Conservation (phyloP, 2,113 vertebrate genomes). For the Thunnus thynnus region DNA sequence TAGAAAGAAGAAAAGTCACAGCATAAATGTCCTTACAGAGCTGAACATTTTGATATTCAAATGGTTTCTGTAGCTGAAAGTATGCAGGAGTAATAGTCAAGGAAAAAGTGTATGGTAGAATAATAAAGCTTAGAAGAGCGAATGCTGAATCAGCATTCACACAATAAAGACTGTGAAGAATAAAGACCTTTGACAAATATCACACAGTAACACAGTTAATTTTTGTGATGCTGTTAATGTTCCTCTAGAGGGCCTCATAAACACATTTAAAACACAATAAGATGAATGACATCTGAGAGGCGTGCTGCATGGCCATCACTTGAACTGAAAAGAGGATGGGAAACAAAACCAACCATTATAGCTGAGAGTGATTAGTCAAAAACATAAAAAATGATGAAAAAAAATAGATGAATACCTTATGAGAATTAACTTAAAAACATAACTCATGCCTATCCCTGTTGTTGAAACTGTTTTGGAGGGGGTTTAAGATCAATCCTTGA, state of each 20-base stretch:
- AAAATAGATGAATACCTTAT: neutral
- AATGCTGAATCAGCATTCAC: neutral
- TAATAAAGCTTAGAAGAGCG: too few species aligned
- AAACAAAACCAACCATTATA: neutral
- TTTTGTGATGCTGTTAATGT: constrained; percentile 35
- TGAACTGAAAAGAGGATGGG: neutral
- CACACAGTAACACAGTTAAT: neutral
- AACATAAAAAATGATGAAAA: neutral
- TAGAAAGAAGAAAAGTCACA: too few species aligned
- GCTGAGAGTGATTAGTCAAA: neutral
- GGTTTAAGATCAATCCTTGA: neutral
- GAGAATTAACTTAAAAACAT: neutral
- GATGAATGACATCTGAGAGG: neutral
- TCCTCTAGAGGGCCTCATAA: constrained; percentile 71
- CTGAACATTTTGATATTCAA: too few species aligned
- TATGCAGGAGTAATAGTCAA: too few species aligned
- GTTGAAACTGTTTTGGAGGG: neutral
- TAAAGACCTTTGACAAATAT: neutral
- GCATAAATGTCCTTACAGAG: too few species aligned
- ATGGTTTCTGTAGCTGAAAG: too few species aligned
- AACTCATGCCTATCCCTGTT: neutral
- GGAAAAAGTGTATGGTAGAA: too few species aligned
- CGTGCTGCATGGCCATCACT: neutral
- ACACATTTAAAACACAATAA: constrained; percentile 26
- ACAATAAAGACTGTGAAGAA: neutral